Evolutionary conservation across 2,113 vertebrate species (phyloP), one percentile per base, ranked within the genome.

Genomic region (Pelvicachromis taeniatus): DNA sequence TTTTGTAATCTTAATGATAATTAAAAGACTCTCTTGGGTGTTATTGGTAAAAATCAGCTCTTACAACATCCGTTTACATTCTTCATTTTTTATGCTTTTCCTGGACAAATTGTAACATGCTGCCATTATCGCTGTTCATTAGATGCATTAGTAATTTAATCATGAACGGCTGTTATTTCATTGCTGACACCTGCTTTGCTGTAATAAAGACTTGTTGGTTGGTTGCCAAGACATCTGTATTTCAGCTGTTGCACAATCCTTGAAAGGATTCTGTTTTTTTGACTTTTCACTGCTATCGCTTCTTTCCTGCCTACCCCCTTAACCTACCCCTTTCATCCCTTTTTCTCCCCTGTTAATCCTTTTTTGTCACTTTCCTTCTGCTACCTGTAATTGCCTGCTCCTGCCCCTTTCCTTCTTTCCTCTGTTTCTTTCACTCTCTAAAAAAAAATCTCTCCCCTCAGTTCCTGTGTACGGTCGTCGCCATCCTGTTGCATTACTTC

Each of bases 401-500:
- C 78, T 54, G 45, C 19, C 19, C 8, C 2, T 16, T 21, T 0
- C 14, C 31, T 38, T 19, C 17, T 55, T 14, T 19, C 17, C 9
- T 8, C 4, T 29, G n/a, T 23, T 38, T 16, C 54, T 75, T 17
- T 13, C 16, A 23, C n/a, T 48, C 8, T 77, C 17, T 63, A 6
- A 33, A 33, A 35, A 61, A 61, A 0, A 68, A 4, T 17, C 3
- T 83, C 38, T 82, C 13, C 23, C 35, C 86, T 54, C 94, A 99
- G 98, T 98, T 99, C 92, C 87, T 99, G 90, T 99, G 98, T 92
- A 99, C 98, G 0, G 98, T 97, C 3, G 97, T 99, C 9, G 98
- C 98, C 90, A 99, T 99, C 95, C 94, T 99, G 78, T 96, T 99
- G 65, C 98, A 99, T 95, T 99, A 98, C 94, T 99, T 98, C 96